A percentile compares a stretch with the other conserved stretches of the same genome.
Conservation (phyloP, 2,888 invertebrate genomes). For the Sussaba pulchella region DNA sequence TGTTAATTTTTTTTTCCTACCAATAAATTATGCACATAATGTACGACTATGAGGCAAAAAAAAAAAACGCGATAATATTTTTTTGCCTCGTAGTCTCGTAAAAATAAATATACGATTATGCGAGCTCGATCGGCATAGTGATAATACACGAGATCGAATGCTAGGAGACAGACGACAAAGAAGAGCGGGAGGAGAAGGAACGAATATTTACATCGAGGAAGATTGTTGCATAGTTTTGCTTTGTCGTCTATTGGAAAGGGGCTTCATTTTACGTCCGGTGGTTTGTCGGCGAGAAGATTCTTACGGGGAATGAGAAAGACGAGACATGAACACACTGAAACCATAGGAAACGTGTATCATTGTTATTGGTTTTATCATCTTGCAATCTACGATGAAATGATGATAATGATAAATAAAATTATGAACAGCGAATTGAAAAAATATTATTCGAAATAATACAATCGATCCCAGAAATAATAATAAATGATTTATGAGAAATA, state of each 20-base stretch:
- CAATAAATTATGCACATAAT: slow-evolving; percentile 12
- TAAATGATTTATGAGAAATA: no score
- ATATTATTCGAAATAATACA: no score
- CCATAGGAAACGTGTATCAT: slow-evolving; percentile 20
- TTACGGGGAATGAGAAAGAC: slow-evolving; percentile 72
- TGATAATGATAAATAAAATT: neutral
- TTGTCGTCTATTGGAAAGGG: neutral
- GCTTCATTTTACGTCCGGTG: slow-evolving; percentile 19
- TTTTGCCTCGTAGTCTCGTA: neutral
- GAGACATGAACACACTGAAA: slow-evolving; percentile 76
- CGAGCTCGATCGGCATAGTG: neutral
- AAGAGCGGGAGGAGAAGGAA: no score
- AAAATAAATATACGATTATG: slow-evolving; percentile 9
- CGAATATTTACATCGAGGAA: slow-evolving; percentile 34
- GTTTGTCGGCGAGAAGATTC: slow-evolving; percentile 9
- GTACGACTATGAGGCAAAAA: neutral
- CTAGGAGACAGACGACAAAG: slow-evolving; percentile 22
- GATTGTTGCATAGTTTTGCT: slow-evolving; percentile 5
- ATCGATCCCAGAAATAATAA: no score
- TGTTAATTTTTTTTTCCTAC: neutral
- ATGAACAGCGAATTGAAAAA: no score
- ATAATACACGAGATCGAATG: slow-evolving; percentile 1
- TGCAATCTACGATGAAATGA: neutral
- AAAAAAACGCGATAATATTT: neutral
- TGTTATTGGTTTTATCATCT: neutral